Evolutionary conservation across 2,797 vertebrate genomes (phyloP).

Genomic region (Sciurus vulgaris): DNA sequence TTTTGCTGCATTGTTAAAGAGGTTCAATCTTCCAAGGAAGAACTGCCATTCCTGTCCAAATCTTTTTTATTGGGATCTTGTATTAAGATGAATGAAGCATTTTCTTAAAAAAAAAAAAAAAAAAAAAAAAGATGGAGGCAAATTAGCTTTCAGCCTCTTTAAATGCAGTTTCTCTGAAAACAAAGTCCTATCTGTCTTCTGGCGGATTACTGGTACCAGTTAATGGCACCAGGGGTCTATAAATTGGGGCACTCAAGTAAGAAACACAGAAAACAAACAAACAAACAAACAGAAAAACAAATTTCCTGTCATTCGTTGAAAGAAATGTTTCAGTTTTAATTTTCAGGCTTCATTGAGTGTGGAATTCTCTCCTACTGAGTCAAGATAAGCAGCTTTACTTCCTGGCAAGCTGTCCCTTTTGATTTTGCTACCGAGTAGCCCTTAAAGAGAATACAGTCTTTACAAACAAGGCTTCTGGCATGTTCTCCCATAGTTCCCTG

Average conservation of each 20-base stretch:
- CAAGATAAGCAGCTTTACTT: constrained; percentile 57
- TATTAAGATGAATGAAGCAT: neutral
- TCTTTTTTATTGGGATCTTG: neutral
- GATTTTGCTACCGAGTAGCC: constrained; percentile 32
- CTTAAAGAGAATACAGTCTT: constrained; percentile 45
- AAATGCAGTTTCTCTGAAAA: constrained; percentile 23
- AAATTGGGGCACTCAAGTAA: neutral
- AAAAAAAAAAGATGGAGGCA: neutral
- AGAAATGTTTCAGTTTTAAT: constrained; percentile 66
- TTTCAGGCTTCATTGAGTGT: constrained; percentile 16
- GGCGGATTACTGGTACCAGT: neutral
- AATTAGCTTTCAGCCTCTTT: neutral
- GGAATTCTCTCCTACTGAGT: constrained; percentile 20
- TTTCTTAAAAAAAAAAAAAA: neutral
- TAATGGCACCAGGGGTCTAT: too few species aligned
- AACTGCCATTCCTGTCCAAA: neutral
- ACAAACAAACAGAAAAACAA: neutral
- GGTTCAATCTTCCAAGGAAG: neutral
- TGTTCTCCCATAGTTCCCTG: constrained; percentile 31
- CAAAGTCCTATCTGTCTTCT: constrained; percentile 5
- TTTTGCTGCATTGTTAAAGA: neutral
- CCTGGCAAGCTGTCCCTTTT: constrained; percentile 52
- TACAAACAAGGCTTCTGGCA: constrained; percentile 64
- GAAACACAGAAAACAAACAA: constrained; percentile 25
- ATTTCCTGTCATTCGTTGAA: constrained; percentile 22